Percentiles rank a stretch among this genome's conserved stretches.
These are phyloP conservation scores for Papilio polyxenes DNA, from an alignment of 1,140 invertebrate genomes.

Conservation along the genomic window DNA sequence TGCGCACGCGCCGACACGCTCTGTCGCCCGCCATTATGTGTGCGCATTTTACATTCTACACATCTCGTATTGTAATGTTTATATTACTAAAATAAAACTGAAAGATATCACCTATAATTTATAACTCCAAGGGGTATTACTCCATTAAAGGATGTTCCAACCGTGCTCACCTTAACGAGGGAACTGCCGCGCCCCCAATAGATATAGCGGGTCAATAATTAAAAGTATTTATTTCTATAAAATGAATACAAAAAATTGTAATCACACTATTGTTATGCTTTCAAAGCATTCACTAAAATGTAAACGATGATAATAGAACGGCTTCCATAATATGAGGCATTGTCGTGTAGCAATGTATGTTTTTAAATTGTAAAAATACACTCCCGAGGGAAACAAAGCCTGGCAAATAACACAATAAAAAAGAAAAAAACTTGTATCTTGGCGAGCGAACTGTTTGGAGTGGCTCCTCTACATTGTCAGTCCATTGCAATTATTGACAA, in stretches of 20 bases:
- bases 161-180: no score
- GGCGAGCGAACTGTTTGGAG: neutral
- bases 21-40: neutral
- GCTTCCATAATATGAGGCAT: neutral
- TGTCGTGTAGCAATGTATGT: slow-evolving; percentile 16
- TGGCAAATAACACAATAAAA: slow-evolving; percentile 27
- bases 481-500: neutral
- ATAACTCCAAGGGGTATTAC: neutral
- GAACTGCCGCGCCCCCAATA: neutral
- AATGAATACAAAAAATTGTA: neutral
- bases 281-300: neutral
- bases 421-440: slow-evolving; percentile 26
- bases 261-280: neutral
- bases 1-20: slow-evolving; percentile 41
- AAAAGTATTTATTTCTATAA: neutral
- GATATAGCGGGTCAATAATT: neutral
- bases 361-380: slow-evolving; percentile 33
- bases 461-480: neutral
- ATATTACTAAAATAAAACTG: neutral
- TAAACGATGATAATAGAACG: slow-evolving; percentile 11
- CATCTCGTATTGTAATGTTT: neutral
- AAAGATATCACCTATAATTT: neutral
- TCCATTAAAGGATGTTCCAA: neutral
- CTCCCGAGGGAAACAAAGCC: slow-evolving; percentile 18
- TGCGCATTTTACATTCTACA: neutral